Percentiles rank a stretch among this genome's conserved stretches.
These are phyloP conservation scores for Gisinianus flammeolus DNA, from an alignment of 2,888 invertebrate genomes.

Conservation along the genomic window DNA sequence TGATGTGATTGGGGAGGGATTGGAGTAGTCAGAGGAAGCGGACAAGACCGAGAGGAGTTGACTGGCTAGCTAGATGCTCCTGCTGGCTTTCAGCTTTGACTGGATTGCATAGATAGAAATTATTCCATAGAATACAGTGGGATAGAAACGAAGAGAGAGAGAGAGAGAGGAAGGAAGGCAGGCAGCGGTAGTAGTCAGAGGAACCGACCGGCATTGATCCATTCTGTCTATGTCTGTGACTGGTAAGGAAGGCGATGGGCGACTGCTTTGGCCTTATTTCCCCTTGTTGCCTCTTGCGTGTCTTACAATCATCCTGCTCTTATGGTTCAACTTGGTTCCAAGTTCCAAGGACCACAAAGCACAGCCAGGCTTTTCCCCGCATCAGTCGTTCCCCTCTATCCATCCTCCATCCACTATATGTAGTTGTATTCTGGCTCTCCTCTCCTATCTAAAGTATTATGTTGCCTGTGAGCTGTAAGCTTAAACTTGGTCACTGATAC, in stretches of 20 bases:
- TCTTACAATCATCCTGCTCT: slow-evolving; percentile 34
- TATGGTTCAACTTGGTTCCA: background rate
- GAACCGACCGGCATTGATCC: slow-evolving; percentile 33
- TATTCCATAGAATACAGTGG: background rate
- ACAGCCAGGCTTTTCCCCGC: background rate
- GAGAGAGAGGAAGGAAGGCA: background rate
- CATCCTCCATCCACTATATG: background rate
- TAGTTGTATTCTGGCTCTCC: background rate
- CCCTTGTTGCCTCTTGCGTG: slow-evolving; percentile 32
- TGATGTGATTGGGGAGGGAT: slow-evolving; percentile 32
- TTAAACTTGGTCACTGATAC: slow-evolving; percentile 19
- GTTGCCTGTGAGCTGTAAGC: background rate
- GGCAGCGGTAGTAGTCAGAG: slow-evolving; percentile 4
- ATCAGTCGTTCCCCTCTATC: slow-evolving; percentile 7
- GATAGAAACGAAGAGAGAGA: background rate
- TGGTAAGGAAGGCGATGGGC: slow-evolving; percentile 15
- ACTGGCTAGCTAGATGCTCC: slow-evolving; percentile 14
- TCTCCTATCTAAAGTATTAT: background rate
- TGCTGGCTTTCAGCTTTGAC: background rate
- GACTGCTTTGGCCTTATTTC: slow-evolving; percentile 34
- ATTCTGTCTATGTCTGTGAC: slow-evolving; percentile 31
- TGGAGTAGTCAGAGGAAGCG: slow-evolving; percentile 16
- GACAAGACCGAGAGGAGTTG: slow-evolving; percentile 14
- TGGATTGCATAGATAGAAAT: background rate
- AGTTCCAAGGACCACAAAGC: slow-evolving; percentile 14